Evolutionary conservation across 1,140 invertebrate species (phyloP), one percentile per base, ranked within the genome.

Genomic region (Dysdera silvatica): DNA sequence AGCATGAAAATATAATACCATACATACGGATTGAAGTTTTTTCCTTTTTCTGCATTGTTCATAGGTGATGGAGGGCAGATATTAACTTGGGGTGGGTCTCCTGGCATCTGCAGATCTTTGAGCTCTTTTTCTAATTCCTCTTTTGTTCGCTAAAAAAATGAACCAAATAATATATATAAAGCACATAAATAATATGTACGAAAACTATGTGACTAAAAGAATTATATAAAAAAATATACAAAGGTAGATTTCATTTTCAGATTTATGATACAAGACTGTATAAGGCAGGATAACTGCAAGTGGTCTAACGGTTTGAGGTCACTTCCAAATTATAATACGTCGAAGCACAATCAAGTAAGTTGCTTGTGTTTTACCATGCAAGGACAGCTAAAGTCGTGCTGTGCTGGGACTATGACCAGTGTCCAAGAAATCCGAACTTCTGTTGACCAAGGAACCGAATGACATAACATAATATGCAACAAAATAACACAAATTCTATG

Each of bases 71-170:
- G 79, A 67, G 84, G 80, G 74, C 80, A 82, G 68, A 86, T 82
- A 72, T 84, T 84, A 48, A 86, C 80, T 74, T 82, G 83, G 18
- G 83, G 65, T 26, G 65, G 65, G 35, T 64, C 55, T 52, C 40
- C 53, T 37, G 43, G 16, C 54, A 64, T 57, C 40, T 91, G 89
- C 70, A 92, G 78, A 33, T 87, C 88, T 76, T 89, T 87, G 81
- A 91, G 85, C 77, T 91, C 89, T 78, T 91, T 90, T 75, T 90
- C 87, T 67, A 92, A 80, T 77, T 93, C 89, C 77, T 85, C 82
- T 73, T 85, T 82, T 77, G 88, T 87, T 78, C 91, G 89, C 79
- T 80, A n/a, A 18, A 54, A 47, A 41, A 35, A 51, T 32, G 33
- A 16, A 24, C 4, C 12, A 37, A 32, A 59, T 10, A 8, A 52